Evolutionary conservation across 2,888 invertebrate genomes (phyloP), one percentile per base, ranked within the genome.

Genomic region (Temnothorax rugatulus): DNA sequence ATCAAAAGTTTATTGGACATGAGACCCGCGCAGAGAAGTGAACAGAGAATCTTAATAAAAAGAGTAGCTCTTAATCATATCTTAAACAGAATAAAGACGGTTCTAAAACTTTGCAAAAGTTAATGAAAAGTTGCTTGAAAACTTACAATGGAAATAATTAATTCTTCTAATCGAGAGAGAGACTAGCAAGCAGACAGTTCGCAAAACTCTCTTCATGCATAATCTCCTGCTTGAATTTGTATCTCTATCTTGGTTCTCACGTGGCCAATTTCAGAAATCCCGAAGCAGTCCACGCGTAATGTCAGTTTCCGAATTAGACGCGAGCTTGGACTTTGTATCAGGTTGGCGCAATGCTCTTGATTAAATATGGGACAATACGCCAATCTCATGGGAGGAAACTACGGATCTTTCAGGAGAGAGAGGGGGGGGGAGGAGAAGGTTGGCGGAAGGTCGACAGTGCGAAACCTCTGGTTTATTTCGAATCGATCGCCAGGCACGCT

Each of bases 401-500:
- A 52, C 76, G 38, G 47, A 81, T 73, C 79, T 73, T 81, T 44
- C 47, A 25, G 18, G 21, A 18, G 13, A 57, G 15, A 15, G 64
- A 9, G n/a, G 8, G 29, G 13, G 64, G 18, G 54, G 21, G 82
- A 3, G n/a, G 21, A 41, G 61, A 47, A 71, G 64, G 77, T 63
- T 63, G 57, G 34, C 47, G 68, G 63, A 83, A 79, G 76, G 82
- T 63, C 75, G 73, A 69, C 74, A 83, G 71, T 73, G 63, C 41
- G 84, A 77, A 82, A 79, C 83, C 81, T 84, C 86, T 61, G 88
- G 79, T 87, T 82, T 85, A 87, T 87, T 90, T 85, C 86, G 83
- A 91, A 91, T 91, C 91, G 92, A 91, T 91, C 86, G 88, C 84
- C 41, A 68, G 25, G 82, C 71, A 54, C 68, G 84, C 79, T 90